Percentiles rank a stretch among this genome's conserved stretches.
phyloP scores from a whole-genome alignment of 2,888 invertebrate species.

The Maniola hyperantus region DNA sequence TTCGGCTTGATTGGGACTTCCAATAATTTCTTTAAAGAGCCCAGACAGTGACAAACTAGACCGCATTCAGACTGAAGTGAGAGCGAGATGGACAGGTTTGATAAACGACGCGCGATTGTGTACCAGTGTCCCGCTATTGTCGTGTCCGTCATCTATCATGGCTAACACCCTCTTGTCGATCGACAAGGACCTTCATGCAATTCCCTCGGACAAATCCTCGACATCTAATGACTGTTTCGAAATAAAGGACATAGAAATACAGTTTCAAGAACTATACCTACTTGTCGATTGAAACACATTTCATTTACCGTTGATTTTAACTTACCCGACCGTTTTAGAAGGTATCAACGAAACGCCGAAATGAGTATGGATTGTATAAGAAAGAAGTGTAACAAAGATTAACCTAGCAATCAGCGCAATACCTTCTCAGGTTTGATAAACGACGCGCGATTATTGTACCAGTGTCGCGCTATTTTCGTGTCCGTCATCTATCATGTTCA shows the following conservation, averaged over 20 bases:
- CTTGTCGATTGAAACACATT: too few species aligned
- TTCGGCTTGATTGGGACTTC: too few species aligned
- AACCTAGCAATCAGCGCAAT: too few species aligned
- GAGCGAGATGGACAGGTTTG: not conserved
- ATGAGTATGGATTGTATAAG: too few species aligned
- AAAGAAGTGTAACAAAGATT: too few species aligned
- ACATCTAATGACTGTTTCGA: too few species aligned
- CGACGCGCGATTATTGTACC: not conserved
- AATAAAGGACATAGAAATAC: too few species aligned
- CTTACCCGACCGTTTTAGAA: too few species aligned
- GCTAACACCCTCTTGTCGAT: conserved; percentile 5
- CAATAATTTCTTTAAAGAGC: not conserved
- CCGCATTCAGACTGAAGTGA: not conserved
- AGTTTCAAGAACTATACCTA: too few species aligned
- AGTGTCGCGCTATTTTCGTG: not conserved
- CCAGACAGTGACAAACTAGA: conserved; percentile 2
- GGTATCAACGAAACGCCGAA: too few species aligned
- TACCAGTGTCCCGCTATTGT: not conserved
- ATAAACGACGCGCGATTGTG: not conserved
- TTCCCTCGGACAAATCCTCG: not conserved
- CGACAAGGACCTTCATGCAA: not conserved
- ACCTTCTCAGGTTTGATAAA: not conserved
- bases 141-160: not conserved
- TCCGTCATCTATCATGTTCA: not conserved
- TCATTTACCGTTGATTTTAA: too few species aligned